Conservation (phyloP, 2,113 vertebrate genomes). For the Serinus canaria region DNA sequence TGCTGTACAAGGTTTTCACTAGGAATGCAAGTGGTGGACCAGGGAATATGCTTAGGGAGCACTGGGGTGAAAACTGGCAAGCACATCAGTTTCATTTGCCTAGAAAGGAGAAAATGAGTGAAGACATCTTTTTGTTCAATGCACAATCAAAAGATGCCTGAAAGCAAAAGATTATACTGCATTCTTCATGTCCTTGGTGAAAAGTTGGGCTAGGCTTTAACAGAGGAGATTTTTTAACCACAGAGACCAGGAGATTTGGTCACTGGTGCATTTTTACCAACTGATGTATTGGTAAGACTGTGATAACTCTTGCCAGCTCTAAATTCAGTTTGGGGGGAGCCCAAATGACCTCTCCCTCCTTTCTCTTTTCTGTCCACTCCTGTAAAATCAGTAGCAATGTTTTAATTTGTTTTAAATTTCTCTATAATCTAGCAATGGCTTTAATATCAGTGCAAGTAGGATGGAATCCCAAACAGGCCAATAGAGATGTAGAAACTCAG, state of each 20-base stretch:
- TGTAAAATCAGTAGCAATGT: background rate
- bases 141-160: background rate
- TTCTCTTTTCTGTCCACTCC: background rate
- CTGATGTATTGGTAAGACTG: background rate
- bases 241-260: background rate
- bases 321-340: fast-evolving
- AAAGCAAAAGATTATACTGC: background rate
- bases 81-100: background rate
- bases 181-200: background rate
- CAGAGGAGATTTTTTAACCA: background rate
- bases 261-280: background rate
- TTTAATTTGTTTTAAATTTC: background rate
- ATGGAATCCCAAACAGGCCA: background rate
- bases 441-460: background rate
- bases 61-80: background rate
- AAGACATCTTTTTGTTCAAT: background rate
- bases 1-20: background rate
- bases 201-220: background rate
- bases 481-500: background rate
- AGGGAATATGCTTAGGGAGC: background rate
- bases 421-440: background rate
- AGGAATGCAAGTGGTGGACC: background rate
- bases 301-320: background rate
- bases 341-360: background rate
- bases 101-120: background rate